These are phyloP conservation scores for Lepidothrix coronata DNA, from an alignment of 2,113 vertebrate species.

Conservation along the genomic window DNA sequence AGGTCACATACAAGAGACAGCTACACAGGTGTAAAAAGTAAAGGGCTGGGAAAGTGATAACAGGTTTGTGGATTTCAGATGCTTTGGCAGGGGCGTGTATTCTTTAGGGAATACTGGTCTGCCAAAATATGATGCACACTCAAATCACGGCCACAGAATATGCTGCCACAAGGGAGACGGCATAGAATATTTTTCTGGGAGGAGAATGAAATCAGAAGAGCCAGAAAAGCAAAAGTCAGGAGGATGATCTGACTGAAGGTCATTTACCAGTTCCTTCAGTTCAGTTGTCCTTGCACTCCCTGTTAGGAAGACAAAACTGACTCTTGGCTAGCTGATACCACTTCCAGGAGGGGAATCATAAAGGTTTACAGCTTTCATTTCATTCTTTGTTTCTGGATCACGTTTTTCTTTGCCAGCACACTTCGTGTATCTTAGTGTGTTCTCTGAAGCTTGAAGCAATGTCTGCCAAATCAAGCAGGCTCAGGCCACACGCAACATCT, in stretches of 20 bases:
- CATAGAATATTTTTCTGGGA: neutral
- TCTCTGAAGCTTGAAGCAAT: neutral
- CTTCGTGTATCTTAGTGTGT: neutral
- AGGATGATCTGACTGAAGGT: neutral
- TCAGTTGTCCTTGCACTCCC: neutral
- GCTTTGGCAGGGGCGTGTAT: neutral
- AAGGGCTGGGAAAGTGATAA: neutral
- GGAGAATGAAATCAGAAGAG: neutral
- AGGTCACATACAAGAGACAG: accelerated
- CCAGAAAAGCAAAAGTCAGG: neutral
- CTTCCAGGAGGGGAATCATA: neutral
- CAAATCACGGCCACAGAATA: neutral
- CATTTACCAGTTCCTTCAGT: neutral
- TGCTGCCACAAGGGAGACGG: neutral
- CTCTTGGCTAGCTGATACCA: accelerated
- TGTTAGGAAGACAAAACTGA: neutral
- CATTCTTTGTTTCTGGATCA: neutral
- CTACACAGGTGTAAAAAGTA: neutral
- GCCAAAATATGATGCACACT: neutral
- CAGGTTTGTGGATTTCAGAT: neutral
- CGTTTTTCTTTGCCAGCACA: neutral
- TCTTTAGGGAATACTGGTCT: neutral
- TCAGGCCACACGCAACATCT: neutral
- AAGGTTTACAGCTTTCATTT: neutral
- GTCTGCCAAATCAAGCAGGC: neutral